Evolutionary conservation across 2,113 vertebrate species (phyloP).

Genomic region (Poeciliopsis prolifica): DNA sequence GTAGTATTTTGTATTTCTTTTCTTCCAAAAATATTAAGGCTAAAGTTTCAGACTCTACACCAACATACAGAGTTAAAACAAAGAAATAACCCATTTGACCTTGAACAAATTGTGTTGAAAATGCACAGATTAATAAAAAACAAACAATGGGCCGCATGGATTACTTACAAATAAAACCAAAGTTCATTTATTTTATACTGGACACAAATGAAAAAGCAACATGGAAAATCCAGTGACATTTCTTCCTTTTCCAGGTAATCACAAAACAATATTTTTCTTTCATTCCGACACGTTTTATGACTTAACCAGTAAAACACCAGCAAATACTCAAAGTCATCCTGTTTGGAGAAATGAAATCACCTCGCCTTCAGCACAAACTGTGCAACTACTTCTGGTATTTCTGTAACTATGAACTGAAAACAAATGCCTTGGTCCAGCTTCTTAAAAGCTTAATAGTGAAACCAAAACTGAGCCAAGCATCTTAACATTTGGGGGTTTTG

Average conservation of each 20-base stretch:
- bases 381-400: constrained; percentile 27
- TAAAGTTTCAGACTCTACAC: too few species aligned
- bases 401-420: constrained; percentile 57
- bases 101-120: too few species aligned
- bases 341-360: constrained; percentile 54
- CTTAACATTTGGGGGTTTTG: not conserved
- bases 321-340: constrained; percentile 44
- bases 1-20: too few species aligned
- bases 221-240: constrained; percentile 29
- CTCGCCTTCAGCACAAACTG: constrained; percentile 36
- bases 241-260: constrained; percentile 53
- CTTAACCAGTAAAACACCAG: constrained; percentile 52
- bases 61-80: too few species aligned
- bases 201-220: constrained; percentile 81
- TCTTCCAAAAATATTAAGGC: too few species aligned
- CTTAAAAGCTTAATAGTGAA: constrained; percentile 40
- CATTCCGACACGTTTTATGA: constrained; percentile 40
- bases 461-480: constrained; percentile 35
- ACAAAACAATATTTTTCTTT: constrained; percentile 66
- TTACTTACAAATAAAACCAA: constrained; percentile 57
- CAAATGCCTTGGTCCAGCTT: constrained; percentile 44
- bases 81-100: too few species aligned
- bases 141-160: constrained; percentile 15
- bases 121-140: not conserved
- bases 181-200: constrained; percentile 85